Percentiles rank a stretch among this genome's conserved stretches.
Conservation (phyloP, 2,113 vertebrate genomes). For the Struthidea cinerea region DNA sequence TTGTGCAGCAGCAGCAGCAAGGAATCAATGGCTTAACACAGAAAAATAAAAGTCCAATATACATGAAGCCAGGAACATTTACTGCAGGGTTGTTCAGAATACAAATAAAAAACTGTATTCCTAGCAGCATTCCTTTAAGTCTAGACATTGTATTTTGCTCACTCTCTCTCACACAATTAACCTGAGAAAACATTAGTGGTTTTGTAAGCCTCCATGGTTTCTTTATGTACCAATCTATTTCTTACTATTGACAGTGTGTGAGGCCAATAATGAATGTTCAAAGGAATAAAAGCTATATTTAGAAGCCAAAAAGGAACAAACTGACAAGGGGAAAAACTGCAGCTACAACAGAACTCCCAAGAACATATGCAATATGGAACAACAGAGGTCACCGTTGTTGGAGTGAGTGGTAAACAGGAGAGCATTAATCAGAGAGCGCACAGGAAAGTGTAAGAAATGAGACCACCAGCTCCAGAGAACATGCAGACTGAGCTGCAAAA, state of each 20-base stretch:
- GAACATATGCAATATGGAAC: not conserved
- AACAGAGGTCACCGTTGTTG: not conserved
- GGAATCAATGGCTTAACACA: not conserved
- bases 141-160: not conserved
- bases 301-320: slow-evolving; percentile 19
- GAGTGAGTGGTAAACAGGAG: not conserved
- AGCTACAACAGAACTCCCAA: not conserved
- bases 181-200: not conserved
- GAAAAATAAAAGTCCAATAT: not conserved
- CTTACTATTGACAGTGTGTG: not conserved
- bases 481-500: not conserved
- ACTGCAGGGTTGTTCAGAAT: not conserved
- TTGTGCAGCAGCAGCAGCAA: not conserved
- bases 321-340: not conserved
- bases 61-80: not conserved
- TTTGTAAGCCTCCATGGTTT: not conserved
- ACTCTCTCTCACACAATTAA: not conserved
- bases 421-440: not conserved
- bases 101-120: not conserved
- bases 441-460: not conserved
- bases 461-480: not conserved
- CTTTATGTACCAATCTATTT: not conserved
- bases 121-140: not conserved
- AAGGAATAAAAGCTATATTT: slow-evolving; percentile 2
- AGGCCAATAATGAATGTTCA: not conserved